Base-by-base conservation (phyloP, 2,113 vertebrate genomes). In the Cyprinodon variegatus region DNA sequence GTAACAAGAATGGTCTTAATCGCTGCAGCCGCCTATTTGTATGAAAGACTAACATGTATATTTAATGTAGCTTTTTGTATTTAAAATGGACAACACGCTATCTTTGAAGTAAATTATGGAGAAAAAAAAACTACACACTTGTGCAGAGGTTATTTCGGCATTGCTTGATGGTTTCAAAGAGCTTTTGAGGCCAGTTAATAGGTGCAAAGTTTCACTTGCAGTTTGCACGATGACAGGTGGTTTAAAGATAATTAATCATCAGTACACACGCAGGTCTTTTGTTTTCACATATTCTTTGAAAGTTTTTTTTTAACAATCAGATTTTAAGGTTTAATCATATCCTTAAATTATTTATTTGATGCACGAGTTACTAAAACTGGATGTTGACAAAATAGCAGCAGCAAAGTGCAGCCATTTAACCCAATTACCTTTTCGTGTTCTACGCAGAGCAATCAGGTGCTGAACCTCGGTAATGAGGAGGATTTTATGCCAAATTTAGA, bases 51-150 rank as follows among this genome's bases (percentile, higher is more conserved):
- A 96, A 98, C 96, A 96, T 99, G 98, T 98, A 98, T 98, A 99
- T 99, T 99, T 99, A 98, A 98, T 98, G 98, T 99, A 98, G 97
- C 97, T 96, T 94, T 98, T 99, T 99, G 97, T 98, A 99, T 99
- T 99, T 99, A 98, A 95, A 98, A 98, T 98, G 95, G 95, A 97
- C 96, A 96, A 96, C 94, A 96, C 96, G 94, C 93, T 97, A 97
- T 98, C 97, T 97, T 98, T 97, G 96, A 97, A 99, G 97, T 99
- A 99, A 99, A 98, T 99, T 98, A 99, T 99, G 96, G 94, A 91
- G 93, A 91, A 88, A 86, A 93, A 93, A 94, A 68, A 81, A 59
- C 83, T 62, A 89, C 68, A 94, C 93, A 94, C 89, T 94, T 97
- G 96, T 99, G 96, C 96, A 97, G 95, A 93, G 94, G 94, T 96